A percentile compares a stretch with the other conserved stretches of the same genome.
Evolutionary conservation across 2,797 vertebrate species (phyloP).

Genomic region (Smutsia temminckii): DNA sequence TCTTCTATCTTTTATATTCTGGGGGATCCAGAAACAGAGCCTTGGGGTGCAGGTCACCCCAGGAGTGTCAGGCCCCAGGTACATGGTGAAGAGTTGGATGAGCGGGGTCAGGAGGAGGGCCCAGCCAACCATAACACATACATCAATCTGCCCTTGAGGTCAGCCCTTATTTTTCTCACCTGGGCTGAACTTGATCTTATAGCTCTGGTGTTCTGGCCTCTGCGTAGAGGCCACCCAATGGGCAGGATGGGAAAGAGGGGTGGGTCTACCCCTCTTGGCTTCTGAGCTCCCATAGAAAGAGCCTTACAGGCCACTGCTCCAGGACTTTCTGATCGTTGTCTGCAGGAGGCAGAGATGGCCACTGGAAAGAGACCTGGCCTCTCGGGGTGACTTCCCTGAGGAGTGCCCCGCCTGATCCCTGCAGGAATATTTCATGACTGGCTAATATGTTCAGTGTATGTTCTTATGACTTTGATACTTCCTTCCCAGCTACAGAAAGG

Average conservation of each 20-base stretch:
- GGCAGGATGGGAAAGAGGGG: background rate
- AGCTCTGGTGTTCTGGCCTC: background rate
- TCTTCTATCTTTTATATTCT: background rate
- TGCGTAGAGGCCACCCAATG: background rate
- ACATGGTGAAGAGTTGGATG: background rate
- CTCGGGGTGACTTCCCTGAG: background rate
- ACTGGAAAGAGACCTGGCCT: background rate
- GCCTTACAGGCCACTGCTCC: background rate
- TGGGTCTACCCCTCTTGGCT: background rate
- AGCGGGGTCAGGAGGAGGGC: background rate
- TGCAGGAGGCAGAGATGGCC: background rate
- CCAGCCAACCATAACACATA: background rate
- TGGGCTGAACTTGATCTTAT: background rate
- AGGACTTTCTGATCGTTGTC: background rate
- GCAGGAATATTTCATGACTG: background rate
- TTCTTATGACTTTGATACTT: background rate
- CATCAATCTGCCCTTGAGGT: background rate
- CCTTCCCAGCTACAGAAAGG: background rate
- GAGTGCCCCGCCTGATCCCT: background rate
- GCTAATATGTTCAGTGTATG: too few species aligned
- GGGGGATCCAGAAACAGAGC: background rate
- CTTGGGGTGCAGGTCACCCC: background rate
- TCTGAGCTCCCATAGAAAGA: background rate
- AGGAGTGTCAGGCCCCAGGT: background rate
- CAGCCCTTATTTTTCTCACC: background rate